phyloP scores from a whole-genome alignment of 2,113 vertebrate species.

The Bagarius yarrelli region DNA sequence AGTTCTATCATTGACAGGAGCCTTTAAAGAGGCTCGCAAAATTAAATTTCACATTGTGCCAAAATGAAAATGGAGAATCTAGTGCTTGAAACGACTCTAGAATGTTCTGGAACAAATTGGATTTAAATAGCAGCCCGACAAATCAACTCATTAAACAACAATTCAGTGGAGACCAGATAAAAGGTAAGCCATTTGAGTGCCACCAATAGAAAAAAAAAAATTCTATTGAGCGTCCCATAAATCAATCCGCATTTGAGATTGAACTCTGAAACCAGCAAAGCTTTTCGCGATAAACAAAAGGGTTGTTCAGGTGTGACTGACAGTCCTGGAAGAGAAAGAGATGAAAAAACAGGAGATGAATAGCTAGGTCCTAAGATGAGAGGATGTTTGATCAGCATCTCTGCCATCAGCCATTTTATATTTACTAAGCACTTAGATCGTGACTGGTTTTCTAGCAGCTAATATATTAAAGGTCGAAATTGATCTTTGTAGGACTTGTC shows the following conservation, averaged over 20 bases:
- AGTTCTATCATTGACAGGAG: slow-evolving; percentile 10
- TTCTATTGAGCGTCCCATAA: slow-evolving; percentile 1
- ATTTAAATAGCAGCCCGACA: slow-evolving; percentile 32
- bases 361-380: neutral
- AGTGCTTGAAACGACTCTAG: slow-evolving; percentile 11
- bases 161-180: slow-evolving; percentile 10
- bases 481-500: neutral
- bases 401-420: neutral
- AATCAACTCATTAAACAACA: slow-evolving; percentile 28
- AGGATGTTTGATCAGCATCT: slow-evolving; percentile 5
- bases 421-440: neutral
- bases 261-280: slow-evolving; percentile 42
- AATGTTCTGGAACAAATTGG: slow-evolving; percentile 22
- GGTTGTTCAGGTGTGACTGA: slow-evolving; percentile 25
- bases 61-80: slow-evolving; percentile 34
- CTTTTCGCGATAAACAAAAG: slow-evolving; percentile 32
- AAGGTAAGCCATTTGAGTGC: neutral
- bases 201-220: neutral
- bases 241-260: slow-evolving; percentile 14
- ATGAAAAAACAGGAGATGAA: slow-evolving; percentile 1
- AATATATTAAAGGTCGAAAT: neutral
- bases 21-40: slow-evolving; percentile 24
- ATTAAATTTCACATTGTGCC: slow-evolving; percentile 34
- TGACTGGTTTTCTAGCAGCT: slow-evolving; percentile 10
- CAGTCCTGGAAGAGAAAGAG: neutral